A percentile compares a stretch with the other conserved stretches of the same genome.
These are phyloP conservation scores for Amiota minor DNA, from an alignment of 2,888 invertebrate genomes.

Conservation along the genomic window DNA sequence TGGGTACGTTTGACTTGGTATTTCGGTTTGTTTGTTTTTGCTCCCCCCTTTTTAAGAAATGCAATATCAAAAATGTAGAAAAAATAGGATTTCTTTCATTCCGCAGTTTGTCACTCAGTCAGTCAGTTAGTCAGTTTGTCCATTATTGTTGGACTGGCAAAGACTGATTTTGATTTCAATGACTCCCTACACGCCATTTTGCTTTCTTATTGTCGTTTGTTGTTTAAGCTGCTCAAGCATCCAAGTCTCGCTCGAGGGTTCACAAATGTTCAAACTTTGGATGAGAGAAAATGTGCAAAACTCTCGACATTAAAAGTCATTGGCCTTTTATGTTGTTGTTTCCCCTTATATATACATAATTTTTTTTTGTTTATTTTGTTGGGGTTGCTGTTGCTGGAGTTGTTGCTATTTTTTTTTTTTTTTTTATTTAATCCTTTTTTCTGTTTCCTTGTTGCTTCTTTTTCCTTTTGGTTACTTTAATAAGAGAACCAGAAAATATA, in stretches of 20 bases:
- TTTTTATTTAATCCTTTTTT: not conserved
- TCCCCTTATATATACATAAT: not conserved
- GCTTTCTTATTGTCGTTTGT: not conserved
- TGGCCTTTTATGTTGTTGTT: conserved; percentile 50
- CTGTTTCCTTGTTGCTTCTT: not conserved
- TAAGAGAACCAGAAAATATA: not conserved
- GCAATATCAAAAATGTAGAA: conserved; percentile 31
- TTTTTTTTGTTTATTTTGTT: not conserved
- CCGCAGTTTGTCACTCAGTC: not conserved
- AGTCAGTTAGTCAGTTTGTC: too few species aligned
- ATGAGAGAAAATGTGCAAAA: not conserved
- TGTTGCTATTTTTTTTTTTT: conserved; percentile 3
- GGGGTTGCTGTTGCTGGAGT: too few species aligned
- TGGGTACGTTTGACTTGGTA: too few species aligned
- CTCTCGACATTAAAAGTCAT: conserved; percentile 47
- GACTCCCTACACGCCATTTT: not conserved
- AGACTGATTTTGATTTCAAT: not conserved
- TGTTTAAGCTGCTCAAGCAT: not conserved
- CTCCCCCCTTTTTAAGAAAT: conserved; percentile 28
- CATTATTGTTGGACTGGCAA: too few species aligned
- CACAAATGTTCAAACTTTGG: not conserved
- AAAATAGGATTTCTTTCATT: conserved; percentile 26
- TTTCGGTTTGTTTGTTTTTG: too few species aligned
- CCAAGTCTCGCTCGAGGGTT: conserved; percentile 7
- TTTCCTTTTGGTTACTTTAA: not conserved